Evolutionary conservation across 2,888 invertebrate species (phyloP).

Genomic region (Carpatolechia fugitivella): DNA sequence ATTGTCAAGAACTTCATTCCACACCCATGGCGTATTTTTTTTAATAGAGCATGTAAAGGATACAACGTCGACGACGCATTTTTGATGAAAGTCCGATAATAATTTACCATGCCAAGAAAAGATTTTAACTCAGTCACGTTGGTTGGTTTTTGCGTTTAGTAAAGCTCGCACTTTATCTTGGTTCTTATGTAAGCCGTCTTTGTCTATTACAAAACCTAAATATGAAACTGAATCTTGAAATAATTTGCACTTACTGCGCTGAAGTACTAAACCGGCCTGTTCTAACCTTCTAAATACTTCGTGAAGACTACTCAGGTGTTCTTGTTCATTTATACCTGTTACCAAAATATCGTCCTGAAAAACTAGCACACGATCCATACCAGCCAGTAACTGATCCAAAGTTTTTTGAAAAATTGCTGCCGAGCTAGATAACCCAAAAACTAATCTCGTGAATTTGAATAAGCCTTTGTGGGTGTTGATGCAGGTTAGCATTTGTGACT

Average conservation of each 20-base stretch:
- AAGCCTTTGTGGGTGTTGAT: too few species aligned
- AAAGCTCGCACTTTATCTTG: slow-evolving; percentile 14
- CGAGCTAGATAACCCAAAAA: too few species aligned
- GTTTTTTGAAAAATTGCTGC: too few species aligned
- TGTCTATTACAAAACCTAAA: slow-evolving; percentile 16
- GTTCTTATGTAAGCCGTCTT: slow-evolving; percentile 17
- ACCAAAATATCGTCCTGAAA: slow-evolving; percentile 19
- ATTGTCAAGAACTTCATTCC: slow-evolving; percentile 3
- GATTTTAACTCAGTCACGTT: slow-evolving; percentile 16
- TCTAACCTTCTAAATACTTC: slow-evolving; percentile 12
- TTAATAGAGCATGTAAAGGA: slow-evolving; percentile 16
- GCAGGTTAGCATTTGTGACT: too few species aligned
- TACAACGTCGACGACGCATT: too few species aligned
- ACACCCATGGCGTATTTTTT: slow-evolving; percentile 14
- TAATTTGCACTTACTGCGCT: slow-evolving; percentile 14
- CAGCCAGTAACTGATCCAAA: background rate
- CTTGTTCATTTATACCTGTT: slow-evolving; percentile 1
- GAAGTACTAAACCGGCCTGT: slow-evolving; percentile 13
- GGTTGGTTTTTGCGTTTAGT: slow-evolving; percentile 10
- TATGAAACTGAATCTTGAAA: slow-evolving; percentile 16
- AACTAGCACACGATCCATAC: slow-evolving; percentile 6
- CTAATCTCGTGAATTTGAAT: too few species aligned
- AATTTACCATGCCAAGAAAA: slow-evolving; percentile 20
- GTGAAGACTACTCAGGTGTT: slow-evolving; percentile 14
- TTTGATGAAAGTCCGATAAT: slow-evolving; percentile 15